phyloP scores from a whole-genome alignment of 2,888 invertebrate genomes.

The Drosophila affinis region DNA sequence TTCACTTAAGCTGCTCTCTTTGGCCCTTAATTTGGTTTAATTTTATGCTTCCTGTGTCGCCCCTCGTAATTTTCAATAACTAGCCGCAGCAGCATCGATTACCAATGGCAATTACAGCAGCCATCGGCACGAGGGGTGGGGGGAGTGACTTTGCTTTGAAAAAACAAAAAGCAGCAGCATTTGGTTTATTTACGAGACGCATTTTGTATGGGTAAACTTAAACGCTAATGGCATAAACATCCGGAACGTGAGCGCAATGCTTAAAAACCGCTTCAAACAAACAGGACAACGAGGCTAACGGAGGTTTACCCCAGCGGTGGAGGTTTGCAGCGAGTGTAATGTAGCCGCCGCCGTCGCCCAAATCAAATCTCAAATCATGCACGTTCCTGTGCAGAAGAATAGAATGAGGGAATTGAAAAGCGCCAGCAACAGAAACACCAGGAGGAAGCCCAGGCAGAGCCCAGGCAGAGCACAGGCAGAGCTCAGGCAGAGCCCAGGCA shows the following conservation, averaged over 20 bases:
- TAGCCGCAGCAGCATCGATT: constrained; percentile 60
- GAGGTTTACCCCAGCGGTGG: constrained; percentile 25
- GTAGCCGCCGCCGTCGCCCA: constrained; percentile 65
- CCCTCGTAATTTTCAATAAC: constrained; percentile 39
- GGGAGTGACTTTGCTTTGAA: constrained; percentile 14
- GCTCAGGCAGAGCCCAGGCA: too few relatives aligned
- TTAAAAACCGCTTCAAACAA: constrained; percentile 60
- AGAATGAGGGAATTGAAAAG: constrained; percentile 41
- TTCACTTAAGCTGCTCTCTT: not conserved
- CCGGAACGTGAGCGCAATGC: constrained; percentile 81
- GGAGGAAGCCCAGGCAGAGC: not conserved
- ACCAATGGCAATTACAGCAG: constrained; percentile 50
- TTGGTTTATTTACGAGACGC: constrained; percentile 75
- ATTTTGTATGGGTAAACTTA: constrained; percentile 80
- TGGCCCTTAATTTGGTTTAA: constrained; percentile 5
- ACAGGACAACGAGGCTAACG: constrained; percentile 39
- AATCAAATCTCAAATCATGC: constrained; percentile 80
- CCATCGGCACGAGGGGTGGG: constrained; percentile 10
- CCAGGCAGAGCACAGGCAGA: too few relatives aligned
- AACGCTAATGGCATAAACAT: constrained; percentile 83
- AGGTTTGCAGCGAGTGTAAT: constrained; percentile 60
- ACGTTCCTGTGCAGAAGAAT: constrained; percentile 47
- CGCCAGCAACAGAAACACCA: constrained; percentile 23
- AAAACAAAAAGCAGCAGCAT: constrained; percentile 50
- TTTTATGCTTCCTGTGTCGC: constrained; percentile 7